Conservation (phyloP, 23 tunicate genomes). For the Phallusia fumigata region DNA sequence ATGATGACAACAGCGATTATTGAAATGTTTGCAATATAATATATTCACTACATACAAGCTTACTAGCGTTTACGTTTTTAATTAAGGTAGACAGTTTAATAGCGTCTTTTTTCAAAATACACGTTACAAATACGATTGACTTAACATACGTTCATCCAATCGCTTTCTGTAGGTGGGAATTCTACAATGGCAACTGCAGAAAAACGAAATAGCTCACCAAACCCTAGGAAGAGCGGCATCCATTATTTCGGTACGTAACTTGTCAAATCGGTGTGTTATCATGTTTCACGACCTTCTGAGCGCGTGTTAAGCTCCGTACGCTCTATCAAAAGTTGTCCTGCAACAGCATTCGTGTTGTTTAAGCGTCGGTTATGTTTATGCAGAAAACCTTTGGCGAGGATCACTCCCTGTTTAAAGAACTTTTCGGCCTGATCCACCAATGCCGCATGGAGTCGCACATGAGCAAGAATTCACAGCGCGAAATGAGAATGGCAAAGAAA, state of each 20-base stretch:
- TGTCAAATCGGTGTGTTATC: too few species aligned
- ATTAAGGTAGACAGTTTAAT: too few species aligned
- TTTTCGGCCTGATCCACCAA: constrained; percentile 79
- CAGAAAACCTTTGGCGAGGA: constrained; percentile 93
- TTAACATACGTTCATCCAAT: too few species aligned
- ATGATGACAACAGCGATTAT: background rate
- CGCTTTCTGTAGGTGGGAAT: constrained; percentile 64
- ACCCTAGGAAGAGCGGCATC: constrained; percentile 80
- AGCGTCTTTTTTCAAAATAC: too few species aligned
- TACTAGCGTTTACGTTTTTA: too few species aligned
- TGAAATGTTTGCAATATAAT: too few species aligned
- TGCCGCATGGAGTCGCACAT: constrained; percentile 84
- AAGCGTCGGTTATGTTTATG: background rate
- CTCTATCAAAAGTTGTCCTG: too few species aligned
- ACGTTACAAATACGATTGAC: too few species aligned
- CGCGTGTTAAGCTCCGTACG: too few species aligned
- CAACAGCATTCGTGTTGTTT: too few species aligned
- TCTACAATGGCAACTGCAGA: constrained; percentile 92
- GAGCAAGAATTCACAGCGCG: constrained; percentile 61
- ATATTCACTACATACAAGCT: too few species aligned
- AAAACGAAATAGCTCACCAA: constrained; percentile 48
- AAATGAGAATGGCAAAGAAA: constrained; percentile 67
- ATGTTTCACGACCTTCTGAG: too few species aligned
- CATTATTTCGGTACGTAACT: constrained; percentile 89
- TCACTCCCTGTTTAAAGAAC: constrained; percentile 71